phyloP scores from a whole-genome alignment of 2,888 invertebrate genomes.

The Sarcophaga caerulescens region DNA sequence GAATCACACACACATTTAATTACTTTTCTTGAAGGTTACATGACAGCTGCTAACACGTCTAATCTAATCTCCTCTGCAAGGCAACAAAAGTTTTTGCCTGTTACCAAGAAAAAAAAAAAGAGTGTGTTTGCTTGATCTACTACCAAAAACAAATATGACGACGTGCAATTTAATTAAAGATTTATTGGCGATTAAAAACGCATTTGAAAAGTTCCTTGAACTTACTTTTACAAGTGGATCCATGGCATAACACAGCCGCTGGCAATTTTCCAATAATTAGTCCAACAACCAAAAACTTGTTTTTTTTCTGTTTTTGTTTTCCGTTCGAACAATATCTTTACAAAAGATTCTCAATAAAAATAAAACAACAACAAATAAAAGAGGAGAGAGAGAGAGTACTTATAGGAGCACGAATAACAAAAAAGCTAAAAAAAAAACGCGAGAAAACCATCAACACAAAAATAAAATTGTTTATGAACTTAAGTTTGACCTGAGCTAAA shows the following conservation, averaged over 20 bases:
- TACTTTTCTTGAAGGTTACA: too few relatives aligned
- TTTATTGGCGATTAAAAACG: conserved; percentile 61
- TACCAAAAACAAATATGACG: not conserved
- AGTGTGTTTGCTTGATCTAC: not conserved
- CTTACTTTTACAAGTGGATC: conserved; percentile 23
- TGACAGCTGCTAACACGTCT: too few relatives aligned
- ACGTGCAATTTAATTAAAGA: conserved; percentile 31
- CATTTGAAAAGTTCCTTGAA: conserved; percentile 62
- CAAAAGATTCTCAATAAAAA: conserved; percentile 48
- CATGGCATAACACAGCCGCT: conserved; percentile 13
- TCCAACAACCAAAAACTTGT: conserved; percentile 18
- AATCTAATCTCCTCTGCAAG: too few relatives aligned
- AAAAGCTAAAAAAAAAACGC: conserved; percentile 12
- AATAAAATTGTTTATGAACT: conserved; percentile 54
- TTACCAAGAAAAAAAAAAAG: too few relatives aligned
- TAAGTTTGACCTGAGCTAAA: conserved; percentile 62
- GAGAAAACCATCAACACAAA: conserved; percentile 30
- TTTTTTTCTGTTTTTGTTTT: not conserved
- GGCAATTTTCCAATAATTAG: conserved; percentile 62
- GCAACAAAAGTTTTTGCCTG: too few relatives aligned
- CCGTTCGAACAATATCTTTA: conserved; percentile 35
- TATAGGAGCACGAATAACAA: not conserved
- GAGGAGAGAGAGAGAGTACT: not conserved
- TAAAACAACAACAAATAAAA: conserved; percentile 3
- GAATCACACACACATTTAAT: too few relatives aligned